Conservation (phyloP, 1,140 invertebrate species). For the Drosophila athabasca region DNA sequence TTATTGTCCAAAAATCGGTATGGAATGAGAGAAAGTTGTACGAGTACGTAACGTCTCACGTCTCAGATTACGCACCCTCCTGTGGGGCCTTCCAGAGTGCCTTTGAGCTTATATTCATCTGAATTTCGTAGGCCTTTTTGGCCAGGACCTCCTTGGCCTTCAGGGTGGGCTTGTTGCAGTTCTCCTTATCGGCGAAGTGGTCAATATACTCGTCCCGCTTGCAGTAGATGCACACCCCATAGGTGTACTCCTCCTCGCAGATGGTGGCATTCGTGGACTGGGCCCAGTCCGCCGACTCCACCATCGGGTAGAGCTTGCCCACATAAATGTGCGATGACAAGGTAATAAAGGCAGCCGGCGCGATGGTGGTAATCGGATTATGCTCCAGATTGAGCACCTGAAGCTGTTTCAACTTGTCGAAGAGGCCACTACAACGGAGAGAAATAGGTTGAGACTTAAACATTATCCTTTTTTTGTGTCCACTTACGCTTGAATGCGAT, state of each 20-base stretch:
- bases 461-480: not conserved
- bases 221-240: constrained; percentile 69
- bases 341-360: constrained; percentile 48
- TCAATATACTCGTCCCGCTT: constrained; percentile 65
- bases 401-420: constrained; percentile 60
- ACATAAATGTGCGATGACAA: constrained; percentile 64
- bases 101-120: constrained; percentile 14
- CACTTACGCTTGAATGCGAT: constrained; percentile 65
- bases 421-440: constrained; percentile 47
- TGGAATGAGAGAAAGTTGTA: constrained; percentile 17
- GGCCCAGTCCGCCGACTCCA: constrained; percentile 49
- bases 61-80: constrained; percentile 38
- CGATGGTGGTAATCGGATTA: constrained; percentile 73
- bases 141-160: constrained; percentile 55
- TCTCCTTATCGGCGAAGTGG: constrained; percentile 66
- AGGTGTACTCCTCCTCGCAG: constrained; percentile 67
- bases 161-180: constrained; percentile 60
- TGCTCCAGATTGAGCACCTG: constrained; percentile 65
- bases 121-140: constrained; percentile 52
- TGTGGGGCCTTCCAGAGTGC: constrained; percentile 23
- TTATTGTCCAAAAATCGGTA: constrained; percentile 38
- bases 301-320: constrained; percentile 43
- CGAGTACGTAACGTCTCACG: too few relatives aligned
- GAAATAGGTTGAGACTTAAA: not conserved
- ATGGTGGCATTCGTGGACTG: constrained; percentile 62